Percentiles rank a stretch among this genome's conserved stretches.
Evolutionary conservation across 2,797 vertebrate genomes (phyloP).

Genomic region (Pipistrellus pipistrellus): DNA sequence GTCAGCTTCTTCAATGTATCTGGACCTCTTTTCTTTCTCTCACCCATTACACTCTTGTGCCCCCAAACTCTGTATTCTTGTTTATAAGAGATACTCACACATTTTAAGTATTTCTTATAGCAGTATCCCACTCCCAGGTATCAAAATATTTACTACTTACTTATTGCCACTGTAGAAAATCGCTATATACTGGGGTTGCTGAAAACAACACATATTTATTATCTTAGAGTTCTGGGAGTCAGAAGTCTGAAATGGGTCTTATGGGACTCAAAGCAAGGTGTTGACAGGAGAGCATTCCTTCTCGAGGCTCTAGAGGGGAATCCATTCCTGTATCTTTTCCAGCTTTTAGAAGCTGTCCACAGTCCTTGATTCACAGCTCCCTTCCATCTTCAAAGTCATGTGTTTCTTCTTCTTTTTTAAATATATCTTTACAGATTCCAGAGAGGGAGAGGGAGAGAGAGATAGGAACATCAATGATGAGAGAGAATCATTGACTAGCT

Average conservation of each 20-base stretch:
- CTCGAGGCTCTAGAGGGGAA: neutral
- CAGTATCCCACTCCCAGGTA: neutral
- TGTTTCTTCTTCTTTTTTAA: too few species aligned
- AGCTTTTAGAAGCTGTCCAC: neutral
- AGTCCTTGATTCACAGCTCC: neutral
- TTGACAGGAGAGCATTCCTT: neutral
- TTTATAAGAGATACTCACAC: neutral
- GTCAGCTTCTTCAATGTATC: neutral
- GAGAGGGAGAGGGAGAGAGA: too few species aligned
- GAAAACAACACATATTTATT: neutral
- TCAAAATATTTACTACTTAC: neutral
- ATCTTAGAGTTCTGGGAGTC: neutral
- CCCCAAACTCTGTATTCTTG: neutral
- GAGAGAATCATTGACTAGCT: too few species aligned
- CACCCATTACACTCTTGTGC: rapidly evolving
- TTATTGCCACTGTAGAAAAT: neutral
- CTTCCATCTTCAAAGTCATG: neutral
- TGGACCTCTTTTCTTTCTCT: neutral
- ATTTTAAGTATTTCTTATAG: neutral
- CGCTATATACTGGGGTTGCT: neutral
- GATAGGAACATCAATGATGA: too few species aligned
- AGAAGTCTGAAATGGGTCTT: neutral
- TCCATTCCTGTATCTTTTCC: neutral
- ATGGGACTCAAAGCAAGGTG: neutral
- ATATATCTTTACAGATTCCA: too few species aligned